Evolutionary conservation across 2,113 vertebrate species (phyloP).

Genomic region (Parus major): DNA sequence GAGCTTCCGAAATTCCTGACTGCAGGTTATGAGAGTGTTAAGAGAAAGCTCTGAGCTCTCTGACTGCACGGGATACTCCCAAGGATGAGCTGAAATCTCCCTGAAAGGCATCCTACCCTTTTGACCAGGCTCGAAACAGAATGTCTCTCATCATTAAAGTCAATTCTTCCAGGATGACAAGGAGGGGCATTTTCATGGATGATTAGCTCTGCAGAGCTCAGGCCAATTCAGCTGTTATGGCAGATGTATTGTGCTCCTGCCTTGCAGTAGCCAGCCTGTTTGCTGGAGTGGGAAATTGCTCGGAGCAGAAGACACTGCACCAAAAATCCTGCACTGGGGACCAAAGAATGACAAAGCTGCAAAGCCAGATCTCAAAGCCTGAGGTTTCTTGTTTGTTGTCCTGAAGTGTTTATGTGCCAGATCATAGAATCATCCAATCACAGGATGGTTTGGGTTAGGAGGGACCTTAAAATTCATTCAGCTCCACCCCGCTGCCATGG

Average conservation of each 20-base stretch:
- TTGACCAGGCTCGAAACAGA: neutral
- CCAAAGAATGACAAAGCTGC: neutral
- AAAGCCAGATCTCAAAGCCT: neutral
- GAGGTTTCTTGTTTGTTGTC: neutral
- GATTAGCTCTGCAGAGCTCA: slow-evolving; percentile 7
- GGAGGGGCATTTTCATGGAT: slow-evolving; percentile 46
- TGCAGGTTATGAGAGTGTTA: slow-evolving; percentile 3
- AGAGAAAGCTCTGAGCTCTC: neutral
- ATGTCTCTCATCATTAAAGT: slow-evolving; percentile 33
- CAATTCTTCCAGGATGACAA: slow-evolving; percentile 13
- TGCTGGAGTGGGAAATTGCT: neutral
- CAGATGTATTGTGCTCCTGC: neutral
- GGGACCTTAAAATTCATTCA: neutral
- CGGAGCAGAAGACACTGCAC: neutral
- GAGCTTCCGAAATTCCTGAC: neutral
- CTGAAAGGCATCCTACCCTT: neutral
- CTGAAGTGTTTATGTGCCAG: rapidly evolving
- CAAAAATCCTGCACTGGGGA: neutral
- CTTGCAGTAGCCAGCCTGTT: neutral
- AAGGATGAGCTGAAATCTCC: neutral
- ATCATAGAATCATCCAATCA: neutral
- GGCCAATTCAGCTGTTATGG: neutral
- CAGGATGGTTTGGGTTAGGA: neutral
- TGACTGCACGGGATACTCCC: neutral
- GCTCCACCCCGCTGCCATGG: neutral